Evolutionary conservation across 2,797 vertebrate genomes (phyloP).

Genomic region (Crocidura indochinensis): DNA sequence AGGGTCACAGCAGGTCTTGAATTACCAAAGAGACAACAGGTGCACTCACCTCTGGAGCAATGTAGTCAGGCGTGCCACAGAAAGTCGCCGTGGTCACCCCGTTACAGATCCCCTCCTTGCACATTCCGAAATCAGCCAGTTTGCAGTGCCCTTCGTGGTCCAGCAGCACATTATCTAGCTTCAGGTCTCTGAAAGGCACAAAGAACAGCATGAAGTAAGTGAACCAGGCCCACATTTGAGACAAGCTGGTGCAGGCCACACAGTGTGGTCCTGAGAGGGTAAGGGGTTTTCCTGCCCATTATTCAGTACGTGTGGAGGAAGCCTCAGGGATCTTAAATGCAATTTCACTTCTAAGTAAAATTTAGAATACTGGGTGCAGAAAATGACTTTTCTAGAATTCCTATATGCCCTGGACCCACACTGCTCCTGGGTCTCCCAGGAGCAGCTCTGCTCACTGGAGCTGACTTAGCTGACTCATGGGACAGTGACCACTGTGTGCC

Average conservation of each 20-base stretch:
- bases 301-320: neutral
- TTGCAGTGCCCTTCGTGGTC: conserved; percentile 99
- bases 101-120: conserved; percentile 96
- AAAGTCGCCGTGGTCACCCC: conserved; percentile 96
- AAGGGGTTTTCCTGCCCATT: neutral
- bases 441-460: neutral
- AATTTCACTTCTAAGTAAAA: neutral
- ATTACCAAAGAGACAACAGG: neutral
- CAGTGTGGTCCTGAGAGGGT: neutral
- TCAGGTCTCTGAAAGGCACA: conserved; percentile 94
- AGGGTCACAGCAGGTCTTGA: neutral
- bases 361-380: neutral
- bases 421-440: neutral
- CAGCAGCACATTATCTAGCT: conserved; percentile 97
- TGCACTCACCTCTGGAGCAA: conserved; percentile 96
- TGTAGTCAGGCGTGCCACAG: conserved; percentile 99
- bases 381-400: neutral
- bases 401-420: too few species aligned
- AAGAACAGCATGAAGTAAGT: neutral
- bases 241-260: neutral
- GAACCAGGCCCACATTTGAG: neutral
- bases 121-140: conserved; percentile 99
- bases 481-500: neutral
- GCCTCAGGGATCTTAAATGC: neutral
- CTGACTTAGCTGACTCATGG: neutral